Percentiles rank a stretch among this genome's conserved stretches.
phyloP scores from a whole-genome alignment of 2,888 invertebrate species.

The Adineta ricciae region DNA sequence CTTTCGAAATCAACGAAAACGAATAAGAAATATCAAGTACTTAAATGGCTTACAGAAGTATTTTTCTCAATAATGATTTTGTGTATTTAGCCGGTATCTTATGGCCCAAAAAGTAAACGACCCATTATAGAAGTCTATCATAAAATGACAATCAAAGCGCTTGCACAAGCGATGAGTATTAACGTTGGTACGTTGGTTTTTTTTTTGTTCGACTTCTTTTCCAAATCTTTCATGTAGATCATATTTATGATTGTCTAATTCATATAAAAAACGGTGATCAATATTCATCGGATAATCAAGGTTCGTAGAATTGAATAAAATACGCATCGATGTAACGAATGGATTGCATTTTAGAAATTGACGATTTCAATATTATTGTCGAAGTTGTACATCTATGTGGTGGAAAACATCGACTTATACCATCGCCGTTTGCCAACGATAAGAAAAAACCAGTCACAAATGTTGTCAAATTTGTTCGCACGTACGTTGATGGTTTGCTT shows the following conservation, averaged over 20 bases:
- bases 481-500: not conserved
- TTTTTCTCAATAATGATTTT: not conserved
- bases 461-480: not conserved
- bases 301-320: not conserved
- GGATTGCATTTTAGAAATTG: constrained; percentile 52
- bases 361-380: constrained; percentile 59
- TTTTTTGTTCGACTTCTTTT: not conserved
- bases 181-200: constrained; percentile 54
- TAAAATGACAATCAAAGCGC: constrained; percentile 64
- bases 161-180: constrained; percentile 60
- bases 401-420: constrained; percentile 48
- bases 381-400: constrained; percentile 64
- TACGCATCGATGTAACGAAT: not conserved
- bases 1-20: not conserved
- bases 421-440: not conserved
- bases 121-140: not conserved
- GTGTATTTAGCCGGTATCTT: not conserved
- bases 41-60: not conserved
- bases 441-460: not conserved
- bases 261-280: constrained; percentile 24
- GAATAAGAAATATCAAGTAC: not conserved
- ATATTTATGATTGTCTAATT: constrained; percentile 31
- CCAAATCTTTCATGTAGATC: constrained; percentile 33
- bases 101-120: not conserved
- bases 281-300: not conserved